Evolutionary conservation across 2,797 vertebrate genomes (phyloP).

Genomic region (Podarcis lilfordi): DNA sequence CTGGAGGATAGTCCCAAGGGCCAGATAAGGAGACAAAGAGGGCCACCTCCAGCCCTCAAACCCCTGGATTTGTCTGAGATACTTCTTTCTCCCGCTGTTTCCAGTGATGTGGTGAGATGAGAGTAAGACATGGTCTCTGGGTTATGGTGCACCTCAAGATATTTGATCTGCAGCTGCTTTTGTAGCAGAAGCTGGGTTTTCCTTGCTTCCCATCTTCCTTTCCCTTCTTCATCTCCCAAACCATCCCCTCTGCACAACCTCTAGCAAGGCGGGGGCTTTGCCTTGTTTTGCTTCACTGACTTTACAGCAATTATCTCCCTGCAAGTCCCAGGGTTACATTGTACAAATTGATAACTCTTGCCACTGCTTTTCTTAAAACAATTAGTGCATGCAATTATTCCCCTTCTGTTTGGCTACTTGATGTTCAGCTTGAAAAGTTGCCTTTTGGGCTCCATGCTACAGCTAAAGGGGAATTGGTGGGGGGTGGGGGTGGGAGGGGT

Average conservation of each 20-base stretch:
- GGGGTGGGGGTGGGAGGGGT: too few species aligned
- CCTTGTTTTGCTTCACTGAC: conserved; percentile 16
- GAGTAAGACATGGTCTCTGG: too few species aligned
- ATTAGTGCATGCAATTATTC: not conserved
- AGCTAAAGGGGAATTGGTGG: not conserved
- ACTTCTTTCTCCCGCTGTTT: not conserved
- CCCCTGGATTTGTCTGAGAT: too few species aligned
- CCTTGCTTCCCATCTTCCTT: not conserved
- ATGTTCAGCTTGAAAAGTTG: not conserved
- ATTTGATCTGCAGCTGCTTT: not conserved
- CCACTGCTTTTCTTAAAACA: conserved; percentile 11
- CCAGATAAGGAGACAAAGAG: too few species aligned
- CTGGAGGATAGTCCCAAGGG: too few species aligned
- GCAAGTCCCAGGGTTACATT: not conserved
- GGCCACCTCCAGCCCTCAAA: too few species aligned
- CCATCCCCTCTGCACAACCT: not conserved
- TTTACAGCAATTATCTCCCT: conserved; percentile 33
- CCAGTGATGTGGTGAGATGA: not conserved
- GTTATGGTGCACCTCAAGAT: not conserved
- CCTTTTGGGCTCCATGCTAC: not conserved
- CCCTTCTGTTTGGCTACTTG: not conserved
- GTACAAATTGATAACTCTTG: conserved; percentile 19
- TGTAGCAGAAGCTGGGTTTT: not conserved
- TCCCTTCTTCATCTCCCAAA: not conserved
- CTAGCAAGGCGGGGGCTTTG: not conserved